A percentile compares a stretch with the other conserved stretches of the same genome.
Evolutionary conservation across 2,888 invertebrate species (phyloP).

Genomic region (Hyalella azteca): DNA sequence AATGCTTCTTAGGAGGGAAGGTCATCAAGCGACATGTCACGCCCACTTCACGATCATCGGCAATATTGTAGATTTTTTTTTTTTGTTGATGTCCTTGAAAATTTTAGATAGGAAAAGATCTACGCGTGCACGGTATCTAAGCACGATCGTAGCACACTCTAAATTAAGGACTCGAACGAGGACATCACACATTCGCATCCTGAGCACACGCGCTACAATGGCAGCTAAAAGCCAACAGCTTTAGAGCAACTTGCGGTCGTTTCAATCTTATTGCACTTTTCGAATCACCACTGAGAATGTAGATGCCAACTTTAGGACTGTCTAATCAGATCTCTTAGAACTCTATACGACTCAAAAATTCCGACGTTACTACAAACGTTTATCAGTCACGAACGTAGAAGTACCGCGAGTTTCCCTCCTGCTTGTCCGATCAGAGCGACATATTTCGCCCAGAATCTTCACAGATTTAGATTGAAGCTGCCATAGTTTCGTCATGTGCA

Average conservation of each 20-base stretch:
- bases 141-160: background rate
- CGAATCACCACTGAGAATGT: too few species aligned
- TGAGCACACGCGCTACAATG: background rate
- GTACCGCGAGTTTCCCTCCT: background rate
- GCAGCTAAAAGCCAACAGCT: background rate
- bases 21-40: too few species aligned
- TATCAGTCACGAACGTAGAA: too few species aligned
- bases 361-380: too few species aligned
- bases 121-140: background rate
- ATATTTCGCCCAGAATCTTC: background rate
- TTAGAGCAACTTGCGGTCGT: background rate
- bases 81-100: conserved; percentile 19
- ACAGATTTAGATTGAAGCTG: background rate
- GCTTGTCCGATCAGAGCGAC: background rate
- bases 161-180: background rate
- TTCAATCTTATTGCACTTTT: conserved; percentile 10
- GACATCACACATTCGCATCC: background rate
- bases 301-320: too few species aligned
- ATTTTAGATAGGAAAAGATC: background rate
- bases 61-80: too few species aligned
- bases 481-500: background rate
- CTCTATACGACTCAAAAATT: too few species aligned
- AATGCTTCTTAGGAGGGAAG: too few species aligned
- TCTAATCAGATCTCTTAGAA: too few species aligned
- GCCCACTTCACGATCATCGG: too few species aligned